Percentiles rank a stretch among this genome's conserved stretches.
Conservation (phyloP, 1,140 invertebrate genomes). For the Zaprionus taronus region DNA sequence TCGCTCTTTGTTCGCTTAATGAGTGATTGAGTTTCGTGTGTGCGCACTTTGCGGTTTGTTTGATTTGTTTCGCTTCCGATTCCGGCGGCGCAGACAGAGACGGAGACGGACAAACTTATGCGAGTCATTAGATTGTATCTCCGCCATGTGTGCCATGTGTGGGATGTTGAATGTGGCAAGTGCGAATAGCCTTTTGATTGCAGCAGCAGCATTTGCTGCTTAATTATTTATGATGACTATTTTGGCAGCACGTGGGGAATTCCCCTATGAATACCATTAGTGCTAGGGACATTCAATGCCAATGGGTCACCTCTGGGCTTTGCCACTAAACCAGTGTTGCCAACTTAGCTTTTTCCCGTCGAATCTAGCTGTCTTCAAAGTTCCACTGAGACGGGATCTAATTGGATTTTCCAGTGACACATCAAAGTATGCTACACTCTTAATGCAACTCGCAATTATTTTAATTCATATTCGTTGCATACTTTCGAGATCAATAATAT, state of each 20-base stretch:
- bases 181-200: slow-evolving; percentile 32
- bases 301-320: slow-evolving; percentile 9
- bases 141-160: neutral
- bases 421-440: no score
- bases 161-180: slow-evolving; percentile 8
- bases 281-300: neutral
- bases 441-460: neutral
- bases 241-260: slow-evolving; percentile 11
- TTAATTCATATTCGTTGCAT: slow-evolving; percentile 30
- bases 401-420: no score
- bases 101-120: slow-evolving; percentile 41
- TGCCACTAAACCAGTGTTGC: no score
- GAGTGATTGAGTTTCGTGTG: slow-evolving; percentile 59
- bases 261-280: slow-evolving; percentile 30
- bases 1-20: slow-evolving; percentile 66
- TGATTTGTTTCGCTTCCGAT: slow-evolving; percentile 77
- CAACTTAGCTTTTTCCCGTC: no score
- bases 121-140: slow-evolving; percentile 73
- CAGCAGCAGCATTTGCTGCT: slow-evolving; percentile 41
- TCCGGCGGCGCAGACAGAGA: slow-evolving; percentile 34
- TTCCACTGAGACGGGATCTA: no score
- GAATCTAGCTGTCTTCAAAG: no score
- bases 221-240: slow-evolving; percentile 61
- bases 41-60: slow-evolving; percentile 45
- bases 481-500: slow-evolving; percentile 44